Conservation (phyloP, 2,888 invertebrate genomes). For the Selenia dentaria region DNA sequence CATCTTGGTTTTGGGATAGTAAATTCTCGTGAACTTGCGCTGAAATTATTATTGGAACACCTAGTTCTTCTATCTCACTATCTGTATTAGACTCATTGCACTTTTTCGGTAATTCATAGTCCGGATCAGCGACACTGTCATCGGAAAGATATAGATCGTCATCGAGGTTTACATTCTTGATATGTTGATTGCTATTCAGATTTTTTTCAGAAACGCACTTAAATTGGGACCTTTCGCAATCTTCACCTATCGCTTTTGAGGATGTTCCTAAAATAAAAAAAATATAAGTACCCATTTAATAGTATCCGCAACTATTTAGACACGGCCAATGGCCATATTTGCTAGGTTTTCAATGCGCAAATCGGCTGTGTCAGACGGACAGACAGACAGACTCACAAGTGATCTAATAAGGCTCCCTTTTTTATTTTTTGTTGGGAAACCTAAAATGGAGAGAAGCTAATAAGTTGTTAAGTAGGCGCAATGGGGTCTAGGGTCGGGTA, state of each 20-base stretch:
- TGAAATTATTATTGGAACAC: constrained; percentile 7
- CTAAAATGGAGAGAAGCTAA: constrained; percentile 3
- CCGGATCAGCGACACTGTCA: constrained; percentile 9
- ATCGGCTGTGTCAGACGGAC: constrained; percentile 24
- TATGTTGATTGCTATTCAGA: constrained; percentile 5
- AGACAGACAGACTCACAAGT: neutral
- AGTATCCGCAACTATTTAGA: constrained; percentile 1
- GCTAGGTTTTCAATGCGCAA: constrained; percentile 2
- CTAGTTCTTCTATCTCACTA: constrained; percentile 9
- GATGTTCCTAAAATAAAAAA: constrained; percentile 8
- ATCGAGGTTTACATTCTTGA: constrained; percentile 6
- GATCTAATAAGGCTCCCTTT: constrained; percentile 6
- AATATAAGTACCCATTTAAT: neutral
- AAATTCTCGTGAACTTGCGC: constrained; percentile 6
- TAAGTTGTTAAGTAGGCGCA: neutral
- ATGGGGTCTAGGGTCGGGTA: neutral
- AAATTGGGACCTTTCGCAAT: constrained; percentile 3
- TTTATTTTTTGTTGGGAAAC: constrained; percentile 5
- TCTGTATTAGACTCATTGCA: constrained; percentile 7
- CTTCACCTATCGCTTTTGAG: constrained; percentile 4
- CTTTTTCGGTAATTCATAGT: constrained; percentile 7
- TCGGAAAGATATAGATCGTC: constrained; percentile 8
- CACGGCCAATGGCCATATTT: neutral
- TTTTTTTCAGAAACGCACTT: constrained; percentile 6
- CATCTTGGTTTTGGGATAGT: constrained; percentile 8